phyloP scores from a whole-genome alignment of 2,888 invertebrate genomes.

The Macrosiphum euphorbiae region DNA sequence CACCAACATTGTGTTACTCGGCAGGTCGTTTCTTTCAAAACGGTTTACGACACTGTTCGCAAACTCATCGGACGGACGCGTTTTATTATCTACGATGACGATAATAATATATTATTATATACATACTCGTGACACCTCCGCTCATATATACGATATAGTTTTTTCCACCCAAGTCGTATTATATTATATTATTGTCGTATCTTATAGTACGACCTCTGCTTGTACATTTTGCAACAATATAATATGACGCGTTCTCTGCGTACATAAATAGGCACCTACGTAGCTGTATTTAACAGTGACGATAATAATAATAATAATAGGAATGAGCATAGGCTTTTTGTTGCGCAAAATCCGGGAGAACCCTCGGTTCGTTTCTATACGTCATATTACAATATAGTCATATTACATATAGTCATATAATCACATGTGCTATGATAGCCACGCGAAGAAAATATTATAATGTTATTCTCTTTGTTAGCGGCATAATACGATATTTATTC shows the following conservation, averaged over 20 bases:
- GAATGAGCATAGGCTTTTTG: not conserved
- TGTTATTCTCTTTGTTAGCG: slow-evolving; percentile 35
- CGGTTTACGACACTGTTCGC: not conserved
- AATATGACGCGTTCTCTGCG: not conserved
- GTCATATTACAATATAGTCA: not conserved
- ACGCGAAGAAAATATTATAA: not conserved
- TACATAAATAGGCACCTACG: not conserved
- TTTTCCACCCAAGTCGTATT: not conserved
- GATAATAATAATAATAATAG: not conserved
- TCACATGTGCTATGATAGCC: not conserved
- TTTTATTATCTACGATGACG: not conserved
- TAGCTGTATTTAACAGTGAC: not conserved
- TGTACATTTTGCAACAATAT: not conserved
- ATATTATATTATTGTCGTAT: not conserved
- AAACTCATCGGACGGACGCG: not conserved
- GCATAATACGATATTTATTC: slow-evolving; percentile 4
- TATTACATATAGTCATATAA: not conserved
- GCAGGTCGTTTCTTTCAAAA: not conserved
- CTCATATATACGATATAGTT: too few relatives aligned
- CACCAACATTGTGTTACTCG: not conserved
- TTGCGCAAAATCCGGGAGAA: not conserved
- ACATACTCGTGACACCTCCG: too few relatives aligned
- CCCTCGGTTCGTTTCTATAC: not conserved
- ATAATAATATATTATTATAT: not conserved
- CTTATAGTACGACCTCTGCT: not conserved